Evolutionary conservation across 2,888 invertebrate genomes (phyloP).

Genomic region (Melipona bicolor): DNA sequence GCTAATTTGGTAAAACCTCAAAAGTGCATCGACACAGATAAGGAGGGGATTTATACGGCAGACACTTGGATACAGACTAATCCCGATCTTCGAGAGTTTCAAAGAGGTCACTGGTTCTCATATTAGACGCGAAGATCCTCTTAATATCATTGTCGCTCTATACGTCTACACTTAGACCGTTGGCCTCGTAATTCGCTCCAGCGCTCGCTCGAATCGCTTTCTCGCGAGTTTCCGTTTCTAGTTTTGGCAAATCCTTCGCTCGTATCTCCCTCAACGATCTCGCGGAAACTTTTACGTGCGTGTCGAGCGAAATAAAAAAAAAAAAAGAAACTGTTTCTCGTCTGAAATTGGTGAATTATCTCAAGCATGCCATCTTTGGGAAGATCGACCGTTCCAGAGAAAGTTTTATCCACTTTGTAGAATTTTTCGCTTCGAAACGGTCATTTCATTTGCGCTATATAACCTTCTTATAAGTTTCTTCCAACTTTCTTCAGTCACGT

Average conservation of each 20-base stretch:
- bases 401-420: background rate
- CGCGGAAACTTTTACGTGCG: background rate
- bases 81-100: slow-evolving; percentile 21
- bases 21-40: slow-evolving; percentile 40
- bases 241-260: slow-evolving; percentile 19
- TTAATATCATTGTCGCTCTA: slow-evolving; percentile 25
- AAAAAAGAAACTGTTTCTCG: background rate
- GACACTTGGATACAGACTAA: slow-evolving; percentile 31
- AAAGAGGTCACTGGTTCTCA: slow-evolving; percentile 25
- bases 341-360: background rate
- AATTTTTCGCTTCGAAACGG: no score
- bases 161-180: slow-evolving; percentile 13
- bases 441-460: background rate
- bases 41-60: slow-evolving; percentile 13
- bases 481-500: background rate
- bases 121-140: slow-evolving; percentile 34
- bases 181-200: slow-evolving; percentile 9
- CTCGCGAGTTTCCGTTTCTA: background rate
- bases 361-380: background rate
- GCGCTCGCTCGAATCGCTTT: background rate
- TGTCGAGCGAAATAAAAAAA: slow-evolving; percentile 25
- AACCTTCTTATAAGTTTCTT: background rate
- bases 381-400: background rate
- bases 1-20: slow-evolving; percentile 20
- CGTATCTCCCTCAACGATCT: slow-evolving; percentile 16